Base-by-base conservation (phyloP, 2,797 vertebrate species). In the Buceros bicornis region DNA sequence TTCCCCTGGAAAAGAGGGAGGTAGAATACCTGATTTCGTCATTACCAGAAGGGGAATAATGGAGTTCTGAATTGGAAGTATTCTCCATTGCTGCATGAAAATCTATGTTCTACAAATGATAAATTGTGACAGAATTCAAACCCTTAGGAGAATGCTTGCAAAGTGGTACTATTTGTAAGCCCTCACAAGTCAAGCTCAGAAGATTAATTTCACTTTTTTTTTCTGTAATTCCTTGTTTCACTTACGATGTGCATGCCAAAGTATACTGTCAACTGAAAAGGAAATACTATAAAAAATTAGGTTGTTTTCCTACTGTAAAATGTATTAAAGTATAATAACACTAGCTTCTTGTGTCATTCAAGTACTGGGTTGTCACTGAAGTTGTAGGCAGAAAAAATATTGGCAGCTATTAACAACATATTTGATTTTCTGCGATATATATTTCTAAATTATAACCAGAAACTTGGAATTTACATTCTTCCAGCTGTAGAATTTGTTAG, bases 121-220 rank as follows among this genome's bases (percentile, higher is more conserved):
- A 77, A 91, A 96, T 43, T 80, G 21, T 74, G 66, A 90, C 53
- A 93, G 61, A 87, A 93, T 57, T 54, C 91, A 96, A 89, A 25
- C 31, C 0, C 3, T 84, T 62, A 43, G 47, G 70, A 90, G 26
- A 79, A 83, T 47, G 37, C 24, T 85, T 95, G 76, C 61, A 87
- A 95, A 89, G 31, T n/a, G 54, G 31, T 71, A 48, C 17, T 82
- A 67, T 82, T 84, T 93, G 69, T 77, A 94, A 92, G 26, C 33
- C 51, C 19, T 88, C 54, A 50, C 13, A 89, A 65, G n/a, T 94
- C 82, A 89, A 91, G 8, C 51, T 83, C 31, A 69, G 74, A 86
- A 89, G 50, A 95, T 83, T 90, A 47, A 88, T 93, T 88, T 92
- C 4, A n/a, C 76, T 15, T 56, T 83, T 94, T 94, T 89, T 94